Evolutionary conservation across 2,113 vertebrate species (phyloP).

Genomic region (Engraulis encrasicolus): DNA sequence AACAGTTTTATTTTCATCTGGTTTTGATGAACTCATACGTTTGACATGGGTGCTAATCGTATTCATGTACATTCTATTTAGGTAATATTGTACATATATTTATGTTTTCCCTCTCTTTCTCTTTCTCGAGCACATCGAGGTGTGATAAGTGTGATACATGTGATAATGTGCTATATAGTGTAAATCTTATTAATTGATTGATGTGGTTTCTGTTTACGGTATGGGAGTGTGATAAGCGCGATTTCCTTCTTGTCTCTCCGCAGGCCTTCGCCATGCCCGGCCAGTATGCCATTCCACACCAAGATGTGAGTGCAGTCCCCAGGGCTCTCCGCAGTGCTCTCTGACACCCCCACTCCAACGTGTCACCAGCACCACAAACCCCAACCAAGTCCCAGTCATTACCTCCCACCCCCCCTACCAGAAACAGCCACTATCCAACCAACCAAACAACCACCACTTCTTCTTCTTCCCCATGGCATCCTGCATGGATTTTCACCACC

Average conservation of each 20-base stretch:
- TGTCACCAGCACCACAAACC: slow-evolving; percentile 52
- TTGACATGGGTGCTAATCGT: too few species aligned
- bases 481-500: slow-evolving; percentile 14
- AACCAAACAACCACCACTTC: slow-evolving; percentile 53
- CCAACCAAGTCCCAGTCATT: slow-evolving; percentile 6
- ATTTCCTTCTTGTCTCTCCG: slow-evolving; percentile 50
- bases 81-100: too few species aligned
- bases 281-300: slow-evolving; percentile 90
- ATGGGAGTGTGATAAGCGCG: background rate
- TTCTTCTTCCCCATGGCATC: slow-evolving; percentile 57
- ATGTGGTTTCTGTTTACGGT: too few species aligned
- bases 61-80: too few species aligned
- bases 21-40: too few species aligned
- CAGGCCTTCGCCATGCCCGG: slow-evolving; percentile 91
- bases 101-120: too few species aligned
- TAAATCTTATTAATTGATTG: too few species aligned
- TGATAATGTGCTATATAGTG: too few species aligned
- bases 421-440: slow-evolving; percentile 56
- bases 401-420: too few species aligned
- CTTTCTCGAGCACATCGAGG: too few species aligned
- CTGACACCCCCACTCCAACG: slow-evolving; percentile 44
- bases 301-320: slow-evolving; percentile 85
- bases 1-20: too few species aligned
- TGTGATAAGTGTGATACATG: too few species aligned
- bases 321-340: slow-evolving; percentile 44